Evolutionary conservation across 2,113 vertebrate species (phyloP).

Genomic region (Hippotragus niger): DNA sequence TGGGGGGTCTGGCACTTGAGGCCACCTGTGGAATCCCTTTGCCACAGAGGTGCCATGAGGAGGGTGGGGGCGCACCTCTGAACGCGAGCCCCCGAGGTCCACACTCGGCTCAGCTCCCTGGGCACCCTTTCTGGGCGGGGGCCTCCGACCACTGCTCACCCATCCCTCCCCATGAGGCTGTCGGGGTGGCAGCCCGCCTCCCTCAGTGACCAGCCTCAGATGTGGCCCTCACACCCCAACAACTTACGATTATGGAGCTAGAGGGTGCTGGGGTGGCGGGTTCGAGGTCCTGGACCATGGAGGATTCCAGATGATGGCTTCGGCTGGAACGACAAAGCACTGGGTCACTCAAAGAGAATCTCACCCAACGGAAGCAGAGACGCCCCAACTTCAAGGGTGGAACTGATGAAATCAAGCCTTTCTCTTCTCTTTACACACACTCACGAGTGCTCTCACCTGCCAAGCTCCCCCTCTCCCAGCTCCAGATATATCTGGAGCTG

Average conservation of each 20-base stretch:
- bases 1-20: constrained; percentile 17
- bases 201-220: background rate
- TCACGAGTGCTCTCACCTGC: accelerated
- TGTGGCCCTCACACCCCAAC: background rate
- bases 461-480: too few relatives aligned
- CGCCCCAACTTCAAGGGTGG: background rate
- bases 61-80: background rate
- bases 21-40: constrained; percentile 35
- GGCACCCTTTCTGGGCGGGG: background rate
- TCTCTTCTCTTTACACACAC: accelerated
- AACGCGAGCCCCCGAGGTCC: background rate
- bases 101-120: background rate
- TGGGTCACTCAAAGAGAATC: background rate
- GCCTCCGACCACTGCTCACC: accelerated
- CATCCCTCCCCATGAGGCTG: background rate
- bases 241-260: constrained; percentile 56
- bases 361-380: background rate
- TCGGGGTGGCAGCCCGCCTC: background rate
- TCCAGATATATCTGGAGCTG: accelerated
- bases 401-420: background rate
- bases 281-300: background rate
- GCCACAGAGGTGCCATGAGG: background rate
- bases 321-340: constrained; percentile 22
- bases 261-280: background rate
- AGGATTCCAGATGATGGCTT: background rate